Evolutionary conservation across 2,113 vertebrate genomes (phyloP), one percentile per base, ranked within the genome.

Genomic region (Dasyprocta punctata): DNA sequence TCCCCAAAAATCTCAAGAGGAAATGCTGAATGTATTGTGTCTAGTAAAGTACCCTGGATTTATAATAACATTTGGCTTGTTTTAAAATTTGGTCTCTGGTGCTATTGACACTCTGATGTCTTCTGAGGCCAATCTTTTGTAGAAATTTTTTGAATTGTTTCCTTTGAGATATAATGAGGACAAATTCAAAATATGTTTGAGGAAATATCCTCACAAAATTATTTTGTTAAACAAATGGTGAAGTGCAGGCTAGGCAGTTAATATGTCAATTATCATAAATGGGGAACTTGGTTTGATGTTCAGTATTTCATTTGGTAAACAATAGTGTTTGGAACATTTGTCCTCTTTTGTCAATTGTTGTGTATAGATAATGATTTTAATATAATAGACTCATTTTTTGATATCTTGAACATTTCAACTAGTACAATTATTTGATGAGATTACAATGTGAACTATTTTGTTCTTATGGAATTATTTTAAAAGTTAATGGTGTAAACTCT

Each of bases 131-230:
- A 7, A 77, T 41, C 22, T 86, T 90, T 75, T 54, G 13, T 77
- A n/a, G 61, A 94, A 89, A 86, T 28, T 26, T 75, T 38, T 71
- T 22, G 2, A 54, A 54, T 44, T 44, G 22, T 41, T 75, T 44
- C 71, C 82, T 94, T 94, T 94, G 81, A 75, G 9, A 92, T 86
- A 28, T 83, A 92, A 69, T 90, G 73, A 92, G 94, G 49, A 92
- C 41, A 82, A 58, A 90, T 69, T 58, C 41, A 86, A 67, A 58
- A 86, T 36, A 67, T 77, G 81, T 69, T 89, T 90, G 63, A 87
- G 69, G 83, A 63, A 86, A 77, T 30, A 36, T 81, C 58, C 20
- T 85, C 89, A 75, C 36, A 73, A 85, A 84, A 28, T 54, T 93
- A 22, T 20, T 85, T 13, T 65, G 19, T 24, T 58, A 30, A 90